A percentile compares a stretch with the other conserved stretches of the same genome.
phyloP scores from a whole-genome alignment of 2,888 invertebrate species.

The Loripinus fragilis region DNA sequence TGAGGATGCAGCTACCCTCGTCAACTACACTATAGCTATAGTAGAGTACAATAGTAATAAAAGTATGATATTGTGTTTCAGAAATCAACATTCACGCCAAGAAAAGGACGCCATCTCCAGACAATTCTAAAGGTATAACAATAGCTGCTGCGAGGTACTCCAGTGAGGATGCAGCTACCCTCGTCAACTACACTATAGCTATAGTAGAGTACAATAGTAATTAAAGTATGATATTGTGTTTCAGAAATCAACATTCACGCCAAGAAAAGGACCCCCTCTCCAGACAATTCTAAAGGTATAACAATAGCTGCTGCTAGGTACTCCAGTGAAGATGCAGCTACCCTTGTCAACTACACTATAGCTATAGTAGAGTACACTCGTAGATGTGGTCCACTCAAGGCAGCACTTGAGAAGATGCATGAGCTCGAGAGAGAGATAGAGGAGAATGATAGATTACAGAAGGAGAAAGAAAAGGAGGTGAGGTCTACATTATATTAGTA shows the following conservation, averaged over 20 bases:
- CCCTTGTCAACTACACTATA: slow-evolving; percentile 83
- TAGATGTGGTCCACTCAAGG: slow-evolving; percentile 79
- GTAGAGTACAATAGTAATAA: no score
- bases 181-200: no score
- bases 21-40: no score
- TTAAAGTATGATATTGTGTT: background rate
- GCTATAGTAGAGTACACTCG: slow-evolving; percentile 83
- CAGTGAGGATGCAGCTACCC: no score
- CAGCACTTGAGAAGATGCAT: slow-evolving; percentile 77
- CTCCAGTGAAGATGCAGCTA: slow-evolving; percentile 83
- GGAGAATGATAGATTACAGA: slow-evolving; percentile 80
- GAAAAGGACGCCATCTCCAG: slow-evolving; percentile 74
- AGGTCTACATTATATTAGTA: no score
- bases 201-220: slow-evolving; percentile 82
- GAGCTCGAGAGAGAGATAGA: slow-evolving; percentile 82
- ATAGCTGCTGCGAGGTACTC: no score
- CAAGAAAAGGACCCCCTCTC: slow-evolving; percentile 73
- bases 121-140: slow-evolving; percentile 78
- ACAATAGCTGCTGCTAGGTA: slow-evolving; percentile 82
- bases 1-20: no score
- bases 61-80: slow-evolving; percentile 38
- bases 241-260: slow-evolving; percentile 71
- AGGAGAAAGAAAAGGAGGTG: slow-evolving; percentile 79
- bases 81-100: slow-evolving; percentile 71
- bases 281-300: slow-evolving; percentile 77